Conservation (phyloP, 2,888 invertebrate genomes). For the Homarus gammarus region DNA sequence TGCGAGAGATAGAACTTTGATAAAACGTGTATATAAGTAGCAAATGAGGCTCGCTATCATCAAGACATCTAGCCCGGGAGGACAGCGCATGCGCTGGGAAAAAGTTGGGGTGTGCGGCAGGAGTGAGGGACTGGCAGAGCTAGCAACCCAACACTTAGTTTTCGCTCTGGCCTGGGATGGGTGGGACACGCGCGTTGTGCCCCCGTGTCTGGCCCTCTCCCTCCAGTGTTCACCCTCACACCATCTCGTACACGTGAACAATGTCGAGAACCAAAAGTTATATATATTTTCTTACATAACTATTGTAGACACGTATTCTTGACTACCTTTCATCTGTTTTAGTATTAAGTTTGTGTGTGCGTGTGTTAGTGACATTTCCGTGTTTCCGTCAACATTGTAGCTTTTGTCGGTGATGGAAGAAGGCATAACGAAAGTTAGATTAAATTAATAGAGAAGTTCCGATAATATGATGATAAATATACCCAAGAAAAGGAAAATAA, state of each 20-base stretch:
- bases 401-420: not conserved
- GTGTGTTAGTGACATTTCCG: not conserved
- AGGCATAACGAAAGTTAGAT: too few relatives aligned
- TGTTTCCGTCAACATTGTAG: not conserved
- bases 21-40: slow-evolving; percentile 2
- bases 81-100: not conserved
- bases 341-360: not conserved
- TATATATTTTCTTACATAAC: not conserved
- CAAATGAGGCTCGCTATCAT: not conserved
- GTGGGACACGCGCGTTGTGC: not conserved
- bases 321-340: not conserved
- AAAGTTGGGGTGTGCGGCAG: not conserved
- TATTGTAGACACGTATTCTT: not conserved
- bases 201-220: not conserved
- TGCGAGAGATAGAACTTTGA: not conserved
- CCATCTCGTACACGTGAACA: too few relatives aligned
- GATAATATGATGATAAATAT: too few relatives aligned
- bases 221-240: not conserved
- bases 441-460: too few relatives aligned
- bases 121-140: not conserved
- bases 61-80: not conserved
- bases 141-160: not conserved
- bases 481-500: too few relatives aligned
- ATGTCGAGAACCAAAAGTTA: not conserved
- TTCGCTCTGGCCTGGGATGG: slow-evolving; percentile 16